Base-by-base conservation (phyloP, 2,888 invertebrate genomes). In the Subacronicta megacephala region DNA sequence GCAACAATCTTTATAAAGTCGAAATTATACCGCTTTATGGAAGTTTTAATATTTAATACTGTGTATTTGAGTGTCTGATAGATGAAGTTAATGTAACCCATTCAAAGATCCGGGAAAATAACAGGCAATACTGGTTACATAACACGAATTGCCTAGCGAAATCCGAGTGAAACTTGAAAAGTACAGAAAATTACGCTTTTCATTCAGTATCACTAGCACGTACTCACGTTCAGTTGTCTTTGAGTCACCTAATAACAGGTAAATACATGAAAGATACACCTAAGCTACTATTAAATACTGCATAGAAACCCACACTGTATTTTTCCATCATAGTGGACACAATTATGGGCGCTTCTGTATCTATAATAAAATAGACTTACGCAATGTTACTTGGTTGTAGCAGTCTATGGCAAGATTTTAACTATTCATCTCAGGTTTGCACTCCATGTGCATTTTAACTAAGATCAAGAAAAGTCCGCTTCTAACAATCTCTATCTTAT, bases 241-340 rank as follows among this genome's bases (percentile, higher is more conserved):
- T 72, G 50, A 61, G 47, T 72, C 52, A 65, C 12, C 35, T 72
- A 58, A 72, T 57, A 72, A 59, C 66, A 69, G 69, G 73, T 53
- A 68, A 72, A 62, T 51, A 17, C 38, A 47, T 72, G 35, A 65
- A 55, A 67, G 9, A 57, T 66, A 53, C 45, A 44, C 59, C 53
- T 69, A 72, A 69, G 44, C 55, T 43, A 33, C 23, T 17, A 40
- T 29, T 50, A 29, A 50, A 18, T 41, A 36, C 49, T 23, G 49
- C 38, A 53, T 18, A 61, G 44, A 53, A 47, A 58, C 43, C 40
- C 16, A 42, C 41, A 31, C 43, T 55, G 76, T 66, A 63, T 62
- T 76, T 75, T 74, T 75, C 74, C 70, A 62, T 56, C 15, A 41
- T 58, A 68, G 57, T 62, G 18, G 40, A 55, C 15, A 42, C 53